Base-by-base conservation (phyloP, 1,140 invertebrate genomes). In the Apis cerana region DNA sequence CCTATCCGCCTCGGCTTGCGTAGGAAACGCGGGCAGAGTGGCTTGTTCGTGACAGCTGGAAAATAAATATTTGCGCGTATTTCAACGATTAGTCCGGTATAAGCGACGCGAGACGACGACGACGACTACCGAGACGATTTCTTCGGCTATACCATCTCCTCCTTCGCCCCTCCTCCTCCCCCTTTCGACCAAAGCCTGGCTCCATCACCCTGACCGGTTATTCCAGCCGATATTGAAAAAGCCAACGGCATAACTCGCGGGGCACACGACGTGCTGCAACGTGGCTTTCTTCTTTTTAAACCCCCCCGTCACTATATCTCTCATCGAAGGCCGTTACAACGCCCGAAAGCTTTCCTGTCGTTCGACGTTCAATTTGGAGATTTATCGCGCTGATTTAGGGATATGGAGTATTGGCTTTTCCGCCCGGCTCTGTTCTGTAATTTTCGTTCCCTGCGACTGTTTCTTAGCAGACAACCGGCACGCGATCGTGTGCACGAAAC, bases 41-140 rank as follows among this genome's bases (percentile, higher is more conserved):
- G 86, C 64, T 69, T 89, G 89, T 82, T 70, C 72, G 56, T 90
- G 89, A 90, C 89, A 90, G 89, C 67, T 88, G 68, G 81, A 84
- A 87, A 89, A 90, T 90, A 90, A 90, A 90, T 90, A 90, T 90
- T 90, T 90, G 89, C 87, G 58, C 89, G 85, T 90, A 90, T 90
- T 89, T 90, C 85, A 90, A 89, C 87, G 89, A 90, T 90, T 90
- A 90, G 85, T 88, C 82, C 79, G 85, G 86, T 86, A 88, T 88
- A 90, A 88, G 82, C 85, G 80, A 88, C 52, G 76, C 76, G 62
- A 88, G 89, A 89, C 82, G 80, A 83, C 80, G 83, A 83, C 86
- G 86, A 88, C 84, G 74, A 85, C 74, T 81, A 48, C 81, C 67
- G 69, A 85, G 82, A 89, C 78, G 59, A 77, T 85, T 54, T 27